Evolutionary conservation across 2,888 invertebrate genomes (phyloP).

Genomic region (Micropterix aruncella): DNA sequence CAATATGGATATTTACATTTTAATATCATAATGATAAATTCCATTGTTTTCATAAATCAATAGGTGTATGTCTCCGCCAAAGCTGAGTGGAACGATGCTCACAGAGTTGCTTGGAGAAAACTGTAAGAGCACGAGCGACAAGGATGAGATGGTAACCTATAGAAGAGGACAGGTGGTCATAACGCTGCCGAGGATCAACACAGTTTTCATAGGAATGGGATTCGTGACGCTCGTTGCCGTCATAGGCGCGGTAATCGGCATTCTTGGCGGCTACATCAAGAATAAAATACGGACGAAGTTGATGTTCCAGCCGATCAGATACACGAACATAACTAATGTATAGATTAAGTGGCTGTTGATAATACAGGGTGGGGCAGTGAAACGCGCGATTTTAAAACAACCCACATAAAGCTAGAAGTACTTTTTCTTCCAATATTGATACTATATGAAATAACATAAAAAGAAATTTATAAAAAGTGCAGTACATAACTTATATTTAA

Average conservation of each 20-base stretch:
- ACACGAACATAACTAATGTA: neutral
- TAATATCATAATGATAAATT: neutral
- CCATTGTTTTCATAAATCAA: constrained; percentile 15
- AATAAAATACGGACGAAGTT: constrained; percentile 1
- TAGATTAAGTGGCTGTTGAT: no score
- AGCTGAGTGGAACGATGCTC: constrained; percentile 25
- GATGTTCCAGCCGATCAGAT: constrained; percentile 4
- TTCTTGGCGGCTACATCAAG: constrained; percentile 16
- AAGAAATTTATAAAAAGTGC: no score
- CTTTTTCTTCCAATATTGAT: no score
- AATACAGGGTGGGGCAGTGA: no score
- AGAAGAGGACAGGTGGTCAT: neutral
- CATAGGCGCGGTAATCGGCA: constrained; percentile 21
- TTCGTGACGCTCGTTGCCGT: constrained; percentile 20
- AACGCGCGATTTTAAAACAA: no score
- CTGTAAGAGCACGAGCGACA: constrained; percentile 14
- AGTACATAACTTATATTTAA: no score
- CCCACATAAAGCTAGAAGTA: no score
- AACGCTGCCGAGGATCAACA: constrained; percentile 10
- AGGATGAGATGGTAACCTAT: neutral
- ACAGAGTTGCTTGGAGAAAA: constrained; percentile 28
- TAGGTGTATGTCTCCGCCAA: constrained; percentile 35
- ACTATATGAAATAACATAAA: no score
- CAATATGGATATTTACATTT: neutral
- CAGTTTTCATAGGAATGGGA: constrained; percentile 20